A percentile compares a stretch with the other conserved stretches of the same genome.
Evolutionary conservation across 2,113 vertebrate species (phyloP).

Genomic region (Poeciliopsis prolifica): DNA sequence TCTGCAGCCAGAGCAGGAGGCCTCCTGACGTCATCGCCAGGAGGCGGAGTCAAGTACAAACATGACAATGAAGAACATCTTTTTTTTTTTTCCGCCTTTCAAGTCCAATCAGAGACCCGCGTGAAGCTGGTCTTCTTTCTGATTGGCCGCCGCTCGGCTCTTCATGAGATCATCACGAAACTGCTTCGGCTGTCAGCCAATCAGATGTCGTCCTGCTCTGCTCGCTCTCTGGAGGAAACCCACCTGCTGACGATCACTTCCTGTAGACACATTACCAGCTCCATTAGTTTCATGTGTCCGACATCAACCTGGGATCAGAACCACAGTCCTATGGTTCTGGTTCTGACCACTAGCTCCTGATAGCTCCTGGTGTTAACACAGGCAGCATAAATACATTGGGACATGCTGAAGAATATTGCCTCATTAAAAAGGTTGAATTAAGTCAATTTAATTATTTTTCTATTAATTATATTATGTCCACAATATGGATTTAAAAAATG

Average conservation of each 20-base stretch:
- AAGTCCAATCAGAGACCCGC: neutral
- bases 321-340: too few relatives aligned
- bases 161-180: slow-evolving; percentile 1
- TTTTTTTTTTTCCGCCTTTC: neutral
- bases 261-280: slow-evolving; percentile 69
- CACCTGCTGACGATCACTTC: slow-evolving; percentile 90
- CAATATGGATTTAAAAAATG: too few relatives aligned
- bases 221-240: slow-evolving; percentile 92
- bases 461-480: too few relatives aligned
- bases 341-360: too few relatives aligned
- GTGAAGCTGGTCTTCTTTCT: neutral
- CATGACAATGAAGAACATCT: neutral
- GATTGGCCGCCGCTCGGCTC: neutral
- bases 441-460: too few relatives aligned
- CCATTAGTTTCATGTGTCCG: neutral
- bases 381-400: too few relatives aligned
- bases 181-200: slow-evolving; percentile 4
- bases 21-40: neutral
- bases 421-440: too few relatives aligned
- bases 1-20: neutral
- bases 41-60: neutral
- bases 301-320: too few relatives aligned
- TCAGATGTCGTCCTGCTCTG: slow-evolving; percentile 88
- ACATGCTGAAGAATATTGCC: too few relatives aligned
- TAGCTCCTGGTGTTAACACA: too few relatives aligned